Evolutionary conservation across 2,888 invertebrate species (phyloP).

Genomic region (Melitaea athalia): DNA sequence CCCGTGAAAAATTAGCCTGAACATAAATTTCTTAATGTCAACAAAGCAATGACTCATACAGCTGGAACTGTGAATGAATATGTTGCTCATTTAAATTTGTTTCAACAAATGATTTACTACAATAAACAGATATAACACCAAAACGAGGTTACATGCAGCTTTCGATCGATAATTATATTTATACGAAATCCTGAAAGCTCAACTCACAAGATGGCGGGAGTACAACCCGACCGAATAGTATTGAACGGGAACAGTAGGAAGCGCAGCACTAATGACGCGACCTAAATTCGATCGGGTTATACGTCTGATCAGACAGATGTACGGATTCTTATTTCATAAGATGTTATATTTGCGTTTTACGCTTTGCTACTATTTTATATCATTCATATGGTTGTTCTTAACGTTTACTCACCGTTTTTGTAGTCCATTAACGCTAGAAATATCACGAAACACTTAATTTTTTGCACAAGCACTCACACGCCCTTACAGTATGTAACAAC

Average conservation of each 20-base stretch:
- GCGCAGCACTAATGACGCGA: conserved; percentile 55
- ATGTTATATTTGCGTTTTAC: conserved; percentile 61
- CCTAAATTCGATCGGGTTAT: conserved; percentile 71
- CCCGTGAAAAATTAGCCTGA: conserved; percentile 22
- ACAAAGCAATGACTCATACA: conserved; percentile 53
- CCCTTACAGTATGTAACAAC: conserved; percentile 78
- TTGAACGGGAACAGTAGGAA: conserved; percentile 55
- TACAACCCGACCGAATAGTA: conserved; percentile 60
- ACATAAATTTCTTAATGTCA: conserved; percentile 54
- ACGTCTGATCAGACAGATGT: conserved; percentile 76
- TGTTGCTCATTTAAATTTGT: conserved; percentile 22
- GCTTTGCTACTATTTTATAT: conserved; percentile 47
- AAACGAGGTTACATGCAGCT: conserved; percentile 68
- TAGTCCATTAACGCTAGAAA: conserved; percentile 67
- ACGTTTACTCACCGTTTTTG: conserved; percentile 69
- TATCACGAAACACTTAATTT: conserved; percentile 78
- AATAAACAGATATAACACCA: conserved; percentile 50
- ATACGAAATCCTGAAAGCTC: conserved; percentile 77
- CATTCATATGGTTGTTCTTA: conserved; percentile 48
- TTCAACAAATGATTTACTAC: conserved; percentile 32
- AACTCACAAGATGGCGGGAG: conserved; percentile 78
- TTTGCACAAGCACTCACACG: conserved; percentile 81
- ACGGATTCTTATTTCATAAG: conserved; percentile 67
- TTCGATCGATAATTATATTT: conserved; percentile 75
- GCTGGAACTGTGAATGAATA: conserved; percentile 37